Conservation (phyloP, 2,113 vertebrate genomes). For the Brevimyrus niger region DNA sequence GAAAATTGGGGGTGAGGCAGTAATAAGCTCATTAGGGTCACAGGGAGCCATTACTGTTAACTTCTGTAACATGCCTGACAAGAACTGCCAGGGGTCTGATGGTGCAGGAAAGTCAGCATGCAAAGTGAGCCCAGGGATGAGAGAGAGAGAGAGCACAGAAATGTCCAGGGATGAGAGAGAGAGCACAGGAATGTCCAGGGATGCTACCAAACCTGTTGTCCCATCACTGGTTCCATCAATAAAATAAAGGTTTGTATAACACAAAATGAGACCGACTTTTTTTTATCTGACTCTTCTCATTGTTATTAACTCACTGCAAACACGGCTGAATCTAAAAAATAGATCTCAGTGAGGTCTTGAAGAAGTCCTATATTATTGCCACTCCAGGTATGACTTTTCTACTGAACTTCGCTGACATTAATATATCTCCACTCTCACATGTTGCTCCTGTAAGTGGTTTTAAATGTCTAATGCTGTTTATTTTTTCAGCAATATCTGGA, state of each 20-base stretch:
- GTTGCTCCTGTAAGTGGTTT: neutral
- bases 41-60: neutral
- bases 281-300: neutral
- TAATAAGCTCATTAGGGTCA: neutral
- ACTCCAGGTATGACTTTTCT: neutral
- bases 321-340: neutral
- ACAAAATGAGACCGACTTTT: neutral
- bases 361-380: neutral
- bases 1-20: neutral
- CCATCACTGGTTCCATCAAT: neutral
- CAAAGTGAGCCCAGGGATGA: neutral
- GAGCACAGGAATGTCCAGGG: no score
- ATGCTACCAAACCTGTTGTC: neutral
- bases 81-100: neutral
- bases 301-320: neutral
- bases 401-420: neutral
- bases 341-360: neutral
- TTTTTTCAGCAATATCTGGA: neutral
- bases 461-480: neutral
- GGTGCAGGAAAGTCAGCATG: neutral
- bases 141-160: neutral
- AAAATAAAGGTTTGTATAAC: neutral
- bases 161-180: neutral
- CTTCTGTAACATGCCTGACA: neutral
- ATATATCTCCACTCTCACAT: neutral